Percentiles rank a stretch among this genome's conserved stretches.
Conservation (phyloP, 1,140 invertebrate species). For the Phortica variegata region DNA sequence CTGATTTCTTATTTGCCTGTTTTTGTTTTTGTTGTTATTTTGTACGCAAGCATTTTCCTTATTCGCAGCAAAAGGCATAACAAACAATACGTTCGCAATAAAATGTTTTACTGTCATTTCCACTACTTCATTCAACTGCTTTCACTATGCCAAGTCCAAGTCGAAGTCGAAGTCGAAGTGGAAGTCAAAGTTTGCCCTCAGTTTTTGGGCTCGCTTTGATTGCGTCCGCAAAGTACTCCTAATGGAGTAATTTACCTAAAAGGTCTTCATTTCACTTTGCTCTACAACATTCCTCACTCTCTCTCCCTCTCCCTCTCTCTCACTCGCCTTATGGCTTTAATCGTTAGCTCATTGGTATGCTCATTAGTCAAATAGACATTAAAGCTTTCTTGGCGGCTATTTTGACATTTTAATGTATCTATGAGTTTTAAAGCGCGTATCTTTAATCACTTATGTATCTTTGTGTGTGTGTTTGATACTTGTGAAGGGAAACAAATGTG, state of each 20-base stretch:
- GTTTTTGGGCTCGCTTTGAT: not conserved
- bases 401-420: no score
- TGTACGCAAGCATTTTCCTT: not conserved
- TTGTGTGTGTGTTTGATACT: no score
- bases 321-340: not conserved
- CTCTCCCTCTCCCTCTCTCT: not conserved
- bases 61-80: not conserved
- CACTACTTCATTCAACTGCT: not conserved
- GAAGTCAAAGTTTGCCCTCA: no score
- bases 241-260: constrained; percentile 4
- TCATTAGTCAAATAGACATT: no score
- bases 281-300: no score
- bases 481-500: no score
- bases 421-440: no score
- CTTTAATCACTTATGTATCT: no score
- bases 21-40: constrained; percentile 10
- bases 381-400: no score
- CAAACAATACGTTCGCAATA: constrained; percentile 20
- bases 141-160: constrained; percentile 1
- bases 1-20: not conserved
- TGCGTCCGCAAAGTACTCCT: not conserved
- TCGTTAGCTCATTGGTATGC: no score
- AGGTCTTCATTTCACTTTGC: constrained; percentile 1
- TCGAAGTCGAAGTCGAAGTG: no score
- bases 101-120: constrained; percentile 14